phyloP scores from a whole-genome alignment of 2,113 vertebrate genomes.

The Phylloscopus trochiloides region DNA sequence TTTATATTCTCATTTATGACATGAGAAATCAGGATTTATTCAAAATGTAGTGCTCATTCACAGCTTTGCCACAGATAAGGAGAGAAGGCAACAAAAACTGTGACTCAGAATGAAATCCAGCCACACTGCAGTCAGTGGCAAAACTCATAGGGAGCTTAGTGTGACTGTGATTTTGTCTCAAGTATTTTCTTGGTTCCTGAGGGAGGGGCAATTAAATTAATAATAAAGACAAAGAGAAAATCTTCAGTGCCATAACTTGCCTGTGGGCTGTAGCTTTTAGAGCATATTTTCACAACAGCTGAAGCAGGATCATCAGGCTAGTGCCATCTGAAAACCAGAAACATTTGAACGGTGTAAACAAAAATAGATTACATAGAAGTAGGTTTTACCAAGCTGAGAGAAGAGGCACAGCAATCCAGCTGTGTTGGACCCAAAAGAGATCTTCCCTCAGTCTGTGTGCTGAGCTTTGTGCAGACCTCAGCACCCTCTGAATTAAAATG shows the following conservation, averaged over 20 bases:
- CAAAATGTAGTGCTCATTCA: conserved; percentile 28
- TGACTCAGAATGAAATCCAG: conserved; percentile 52
- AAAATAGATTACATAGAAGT: background rate
- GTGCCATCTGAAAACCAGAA: background rate
- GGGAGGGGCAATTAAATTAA: background rate
- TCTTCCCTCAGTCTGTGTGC: background rate
- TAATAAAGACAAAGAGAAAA: background rate
- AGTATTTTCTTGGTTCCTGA: background rate
- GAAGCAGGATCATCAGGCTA: background rate
- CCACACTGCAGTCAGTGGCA: background rate
- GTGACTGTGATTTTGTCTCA: background rate
- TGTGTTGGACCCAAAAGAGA: background rate
- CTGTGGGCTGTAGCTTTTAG: background rate
- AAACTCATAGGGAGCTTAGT: background rate
- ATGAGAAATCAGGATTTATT: conserved; percentile 21
- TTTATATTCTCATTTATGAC: conserved; percentile 20
- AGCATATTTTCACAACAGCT: background rate
- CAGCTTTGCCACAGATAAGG: conserved; percentile 31
- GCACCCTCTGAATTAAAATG: background rate
- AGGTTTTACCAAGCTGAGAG: background rate
- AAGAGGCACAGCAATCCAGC: background rate
- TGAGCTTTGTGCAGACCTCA: background rate
- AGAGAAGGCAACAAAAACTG: background rate
- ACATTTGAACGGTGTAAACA: background rate
- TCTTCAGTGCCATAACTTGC: background rate